Base-by-base conservation (phyloP, 2,888 invertebrate species). In the Erebia aethiops region DNA sequence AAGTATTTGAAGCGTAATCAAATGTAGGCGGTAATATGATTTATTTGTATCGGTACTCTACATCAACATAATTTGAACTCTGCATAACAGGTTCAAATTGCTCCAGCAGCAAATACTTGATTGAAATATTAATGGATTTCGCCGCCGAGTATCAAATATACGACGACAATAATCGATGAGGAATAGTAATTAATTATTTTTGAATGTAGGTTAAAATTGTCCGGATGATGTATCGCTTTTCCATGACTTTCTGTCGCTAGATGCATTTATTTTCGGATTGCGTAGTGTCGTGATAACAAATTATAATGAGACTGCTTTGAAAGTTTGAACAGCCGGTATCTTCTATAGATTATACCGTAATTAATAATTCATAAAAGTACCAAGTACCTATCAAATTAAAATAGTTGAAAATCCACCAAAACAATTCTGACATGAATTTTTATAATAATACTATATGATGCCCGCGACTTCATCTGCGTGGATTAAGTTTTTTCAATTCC, bases 21-120 rank as follows among this genome's bases (percentile, higher is more conserved):
- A 54, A 26, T 61, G 61, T 68, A 79, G 80, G 81, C 84, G 75
- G 81, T 82, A 83, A 74, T 73, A 75, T 80, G 80, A 82, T 81
- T 82, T 84, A 81, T 81, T 81, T 80, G 79, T 81, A 66, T 74
- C 70, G 70, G 71, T 67, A 72, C 63, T 64, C 52, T 74, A 65
- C 75, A 68, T 73, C 74, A 74, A 71, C 71, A 70, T 69, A 71
- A 75, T 71, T 71, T 77, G 71, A 72, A 71, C 72, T 65, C 67
- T 72, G 71, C 64, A 70, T 67, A 72, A 69, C 72, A 64, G 66
- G 69, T 74, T 70, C 75, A 71, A 69, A 63, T 70, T 77, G 71
- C 69, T 71, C 58, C 67, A 52, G 69, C 64, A 66, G 67, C 67
- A 67, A 72, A 69, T 66, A 72, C 65, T 69, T 54, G 69, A 69